Evolutionary conservation across 2,888 invertebrate species (phyloP), one percentile per base, ranked within the genome.

Genomic region (Altica lythri): DNA sequence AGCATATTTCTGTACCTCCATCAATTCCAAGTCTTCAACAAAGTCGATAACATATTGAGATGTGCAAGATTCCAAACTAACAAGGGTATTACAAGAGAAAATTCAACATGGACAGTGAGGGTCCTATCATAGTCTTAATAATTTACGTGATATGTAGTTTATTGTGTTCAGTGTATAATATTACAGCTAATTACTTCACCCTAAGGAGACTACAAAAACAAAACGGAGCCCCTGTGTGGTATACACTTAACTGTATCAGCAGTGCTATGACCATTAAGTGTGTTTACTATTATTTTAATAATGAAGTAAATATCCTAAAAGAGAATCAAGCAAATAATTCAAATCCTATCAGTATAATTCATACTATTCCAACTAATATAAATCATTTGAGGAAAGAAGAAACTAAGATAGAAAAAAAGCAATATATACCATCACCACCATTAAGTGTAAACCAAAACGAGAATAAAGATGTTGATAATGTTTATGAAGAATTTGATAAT

Each of bases 101-200:
- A 43, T 43, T 43, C 16, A 46, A 35, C 12, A 44, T 51, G 51
- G 51, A 37, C 30, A 37, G 29, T 14, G 51, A 27, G 35, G 8
- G 29, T 29, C 2, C 44, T 27, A 35, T 44, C 16, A 16, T 22
- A 1, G 10, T 35, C 29, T 19, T 51, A 13, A 13, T 51, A n/a
- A 22, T 44, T 30, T 45, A 51, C 19, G 8, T 30, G 22, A 37
- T 44, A 44, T 51, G 35, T 19, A 40, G 30, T 44, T 14, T 44
- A 16, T 17, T 51, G 4, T 18, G 8, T 2, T 14, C 29, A 9
- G 29, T 18, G 8, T 37, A 29, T 13, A 51, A 51, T 19, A 13
- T 35, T 6, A 34, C 44, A 9, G 37, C 18, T 29, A 45, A 45
- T 19, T 32, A 32, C 1, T 45, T 32, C n/a, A 12, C 32, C 10